Percentiles rank a stretch among this genome's conserved stretches.
Evolutionary conservation across 2,888 invertebrate species (phyloP).

Genomic region (Stegana nigrithorax): DNA sequence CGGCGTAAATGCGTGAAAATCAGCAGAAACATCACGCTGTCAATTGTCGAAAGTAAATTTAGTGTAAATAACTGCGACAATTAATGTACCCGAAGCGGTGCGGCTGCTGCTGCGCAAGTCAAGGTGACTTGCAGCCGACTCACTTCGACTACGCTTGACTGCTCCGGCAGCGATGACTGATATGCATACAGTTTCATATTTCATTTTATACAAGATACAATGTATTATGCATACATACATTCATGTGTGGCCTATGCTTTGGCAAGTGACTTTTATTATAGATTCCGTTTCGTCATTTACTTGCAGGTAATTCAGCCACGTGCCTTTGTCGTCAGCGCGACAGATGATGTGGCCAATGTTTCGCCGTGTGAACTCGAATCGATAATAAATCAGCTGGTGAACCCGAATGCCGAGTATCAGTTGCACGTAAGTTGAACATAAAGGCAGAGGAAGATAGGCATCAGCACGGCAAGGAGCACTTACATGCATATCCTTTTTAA

Average conservation of each 20-base stretch:
- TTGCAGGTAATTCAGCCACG: slow-evolving; percentile 60
- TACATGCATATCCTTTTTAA: not conserved
- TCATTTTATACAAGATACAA: not conserved
- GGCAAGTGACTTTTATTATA: too few relatives aligned
- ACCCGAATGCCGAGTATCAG: slow-evolving; percentile 67
- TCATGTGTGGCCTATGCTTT: too few relatives aligned
- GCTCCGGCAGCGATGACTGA: too few relatives aligned
- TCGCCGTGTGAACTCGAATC: slow-evolving; percentile 67
- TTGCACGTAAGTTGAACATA: slow-evolving; percentile 64
- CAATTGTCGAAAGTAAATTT: slow-evolving; percentile 45
- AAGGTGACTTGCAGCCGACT: too few relatives aligned
- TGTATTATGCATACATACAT: slow-evolving; percentile 26
- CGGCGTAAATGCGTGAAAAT: not conserved
- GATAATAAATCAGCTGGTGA: slow-evolving; percentile 65
- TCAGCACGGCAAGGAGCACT: not conserved
- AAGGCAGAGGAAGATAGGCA: slow-evolving; percentile 14
- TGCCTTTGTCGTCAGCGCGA: slow-evolving; percentile 45
- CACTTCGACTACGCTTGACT: too few relatives aligned
- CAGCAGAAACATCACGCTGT: slow-evolving; percentile 20
- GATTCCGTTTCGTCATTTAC: not conserved
- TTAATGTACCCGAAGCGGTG: too few relatives aligned
- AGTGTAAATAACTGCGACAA: slow-evolving; percentile 41
- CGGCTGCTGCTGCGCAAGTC: too few relatives aligned
- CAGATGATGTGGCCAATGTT: slow-evolving; percentile 60
- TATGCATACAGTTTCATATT: not conserved